Evolutionary conservation across 2,888 invertebrate genomes (phyloP).

Genomic region (Sinelater perroti): DNA sequence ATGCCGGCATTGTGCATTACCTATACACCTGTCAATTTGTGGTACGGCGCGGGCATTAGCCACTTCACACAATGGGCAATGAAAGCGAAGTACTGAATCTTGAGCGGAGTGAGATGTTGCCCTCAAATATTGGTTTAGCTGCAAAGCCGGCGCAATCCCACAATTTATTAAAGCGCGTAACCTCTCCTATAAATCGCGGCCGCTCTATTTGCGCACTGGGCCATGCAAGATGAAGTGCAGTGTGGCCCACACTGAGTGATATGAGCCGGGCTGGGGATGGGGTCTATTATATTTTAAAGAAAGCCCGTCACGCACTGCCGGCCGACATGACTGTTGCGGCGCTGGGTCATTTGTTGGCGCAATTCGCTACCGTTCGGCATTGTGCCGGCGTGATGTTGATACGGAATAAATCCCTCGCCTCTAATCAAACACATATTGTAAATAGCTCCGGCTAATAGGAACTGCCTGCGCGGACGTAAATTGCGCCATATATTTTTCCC

Average conservation of each 20-base stretch:
- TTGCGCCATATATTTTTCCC: too few relatives aligned
- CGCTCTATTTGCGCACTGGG: constrained; percentile 49
- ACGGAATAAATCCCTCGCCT: constrained; percentile 42
- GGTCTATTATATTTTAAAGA: constrained; percentile 50
- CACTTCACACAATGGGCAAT: too few relatives aligned
- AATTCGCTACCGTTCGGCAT: constrained; percentile 45
- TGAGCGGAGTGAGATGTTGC: constrained; percentile 27
- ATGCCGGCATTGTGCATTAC: too few relatives aligned
- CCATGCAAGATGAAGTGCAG: constrained; percentile 53
- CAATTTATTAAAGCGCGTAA: constrained; percentile 38
- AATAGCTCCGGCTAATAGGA: constrained; percentile 20
- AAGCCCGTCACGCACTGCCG: constrained; percentile 47
- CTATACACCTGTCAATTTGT: too few relatives aligned
- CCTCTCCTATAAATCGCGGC: constrained; percentile 42
- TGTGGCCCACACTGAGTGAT: constrained; percentile 42
- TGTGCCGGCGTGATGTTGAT: constrained; percentile 44
- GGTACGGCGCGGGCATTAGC: too few relatives aligned
- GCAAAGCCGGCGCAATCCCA: constrained; percentile 14
- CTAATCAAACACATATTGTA: constrained; percentile 44
- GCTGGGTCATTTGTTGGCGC: constrained; percentile 48
- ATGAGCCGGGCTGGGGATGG: constrained; percentile 42
- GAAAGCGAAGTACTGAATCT: too few relatives aligned
- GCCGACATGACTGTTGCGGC: constrained; percentile 47
- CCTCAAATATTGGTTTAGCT: constrained; percentile 41
- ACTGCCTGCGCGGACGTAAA: too few relatives aligned